phyloP scores from a whole-genome alignment of 1,140 invertebrate genomes.

The Halyomorpha halys region DNA sequence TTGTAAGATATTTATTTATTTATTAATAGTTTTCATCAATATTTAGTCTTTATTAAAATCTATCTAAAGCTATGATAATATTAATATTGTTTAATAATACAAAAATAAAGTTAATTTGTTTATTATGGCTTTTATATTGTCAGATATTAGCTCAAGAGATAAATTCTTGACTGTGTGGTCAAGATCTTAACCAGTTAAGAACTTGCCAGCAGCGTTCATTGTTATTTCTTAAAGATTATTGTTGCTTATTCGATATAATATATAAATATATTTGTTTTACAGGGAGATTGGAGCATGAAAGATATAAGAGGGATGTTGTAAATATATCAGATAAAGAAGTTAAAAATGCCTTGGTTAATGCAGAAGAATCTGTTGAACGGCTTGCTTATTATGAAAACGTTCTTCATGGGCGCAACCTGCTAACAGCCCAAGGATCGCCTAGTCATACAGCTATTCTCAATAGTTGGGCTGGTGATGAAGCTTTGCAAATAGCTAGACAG shows the following conservation, averaged over 20 bases:
- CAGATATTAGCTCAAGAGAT: not conserved
- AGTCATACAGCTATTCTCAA: not conserved
- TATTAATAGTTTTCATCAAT: too few species aligned
- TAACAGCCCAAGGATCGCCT: not conserved
- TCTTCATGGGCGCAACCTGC: not conserved
- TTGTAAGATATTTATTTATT: too few species aligned
- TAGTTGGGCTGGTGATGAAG: not conserved
- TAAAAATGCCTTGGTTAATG: not conserved
- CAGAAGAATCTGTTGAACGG: not conserved
- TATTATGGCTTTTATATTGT: not conserved
- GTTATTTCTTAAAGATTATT: too few species aligned
- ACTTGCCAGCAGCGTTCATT: too few species aligned
- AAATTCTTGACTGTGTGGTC: not conserved
- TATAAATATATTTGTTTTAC: not conserved
- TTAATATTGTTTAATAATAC: not conserved
- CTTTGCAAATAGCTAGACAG: not conserved
- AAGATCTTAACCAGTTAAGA: too few species aligned
- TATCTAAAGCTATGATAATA: too few species aligned
- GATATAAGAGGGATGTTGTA: not conserved
- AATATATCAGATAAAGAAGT: not conserved
- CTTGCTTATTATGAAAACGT: not conserved
- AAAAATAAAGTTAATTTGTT: not conserved
- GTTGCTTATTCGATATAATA: not conserved
- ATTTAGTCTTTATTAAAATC: too few species aligned
- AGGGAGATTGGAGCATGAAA: not conserved